These are phyloP conservation scores for Heterodera filipjevi DNA, from an alignment of 2,888 invertebrate species.

Conservation along the genomic window DNA sequence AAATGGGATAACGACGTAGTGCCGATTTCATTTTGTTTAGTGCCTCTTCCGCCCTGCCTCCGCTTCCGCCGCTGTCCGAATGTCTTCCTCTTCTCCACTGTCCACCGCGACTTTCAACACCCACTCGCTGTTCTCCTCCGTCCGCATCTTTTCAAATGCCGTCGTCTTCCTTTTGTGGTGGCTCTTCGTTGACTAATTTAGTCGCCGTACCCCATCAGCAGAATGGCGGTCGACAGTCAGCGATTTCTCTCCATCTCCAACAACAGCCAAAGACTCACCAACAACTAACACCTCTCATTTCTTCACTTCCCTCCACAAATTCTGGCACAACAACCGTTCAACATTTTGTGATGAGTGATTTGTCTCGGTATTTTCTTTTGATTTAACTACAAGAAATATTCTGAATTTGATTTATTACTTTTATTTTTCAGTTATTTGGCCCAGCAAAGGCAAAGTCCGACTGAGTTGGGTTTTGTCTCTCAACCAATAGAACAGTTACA, in stretches of 20 bases:
- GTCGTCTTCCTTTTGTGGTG: not conserved
- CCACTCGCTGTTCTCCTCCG: not conserved
- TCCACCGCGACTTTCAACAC: not conserved
- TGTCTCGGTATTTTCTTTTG: constrained; percentile 4
- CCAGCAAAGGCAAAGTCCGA: constrained; percentile 20
- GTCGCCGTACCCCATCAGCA: not conserved
- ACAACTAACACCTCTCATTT: not conserved
- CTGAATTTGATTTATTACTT: not conserved
- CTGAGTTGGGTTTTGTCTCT: not conserved
- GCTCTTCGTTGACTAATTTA: not conserved
- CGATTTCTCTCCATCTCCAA: constrained; percentile 5
- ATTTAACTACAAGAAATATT: no score
- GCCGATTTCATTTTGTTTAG: not conserved
- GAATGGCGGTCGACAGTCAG: constrained; percentile 11
- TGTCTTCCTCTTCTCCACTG: not conserved
- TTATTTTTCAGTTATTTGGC: constrained; percentile 15
- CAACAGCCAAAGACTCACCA: constrained; percentile 4
- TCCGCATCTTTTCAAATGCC: not conserved
- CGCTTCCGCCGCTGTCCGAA: not conserved
- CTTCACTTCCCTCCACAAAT: not conserved
- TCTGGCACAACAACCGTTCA: not conserved
- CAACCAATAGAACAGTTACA: not conserved
- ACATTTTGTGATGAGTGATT: constrained; percentile 16
- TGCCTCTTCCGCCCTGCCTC: not conserved
- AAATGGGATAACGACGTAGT: no score